Percentiles rank a stretch among this genome's conserved stretches.
Conservation (phyloP, 2,888 invertebrate genomes). For the Andrena fulva region DNA sequence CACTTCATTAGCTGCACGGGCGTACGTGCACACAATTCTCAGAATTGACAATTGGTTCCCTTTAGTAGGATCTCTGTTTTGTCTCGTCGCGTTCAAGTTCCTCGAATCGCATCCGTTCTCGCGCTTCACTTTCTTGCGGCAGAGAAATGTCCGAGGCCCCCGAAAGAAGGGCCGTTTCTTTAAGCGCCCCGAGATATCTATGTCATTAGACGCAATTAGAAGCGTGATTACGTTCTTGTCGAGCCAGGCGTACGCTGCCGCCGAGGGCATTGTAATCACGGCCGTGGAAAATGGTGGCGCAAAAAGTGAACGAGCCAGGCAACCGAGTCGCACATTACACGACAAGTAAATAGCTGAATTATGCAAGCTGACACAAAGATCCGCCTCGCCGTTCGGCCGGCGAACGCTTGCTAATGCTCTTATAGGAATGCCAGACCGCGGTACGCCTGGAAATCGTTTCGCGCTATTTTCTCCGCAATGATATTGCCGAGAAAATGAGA, state of each 20-base stretch:
- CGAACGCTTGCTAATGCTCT: constrained; percentile 54
- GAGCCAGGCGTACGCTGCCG: not conserved
- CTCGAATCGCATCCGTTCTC: not conserved
- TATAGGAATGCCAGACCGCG: constrained; percentile 55
- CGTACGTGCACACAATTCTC: not conserved
- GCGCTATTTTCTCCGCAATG: constrained; percentile 74
- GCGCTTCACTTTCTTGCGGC: not conserved
- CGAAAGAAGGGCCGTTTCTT: not conserved
- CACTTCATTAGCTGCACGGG: not conserved
- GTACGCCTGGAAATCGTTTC: constrained; percentile 63
- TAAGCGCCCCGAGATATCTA: not conserved
- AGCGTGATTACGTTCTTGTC: constrained; percentile 40
- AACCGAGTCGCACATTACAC: constrained; percentile 29
- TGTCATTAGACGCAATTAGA: constrained; percentile 36
- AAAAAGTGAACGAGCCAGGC: constrained; percentile 14
- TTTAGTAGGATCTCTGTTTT: not conserved
- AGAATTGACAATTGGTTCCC: constrained; percentile 9
- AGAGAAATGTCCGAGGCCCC: constrained; percentile 1
- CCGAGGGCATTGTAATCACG: constrained; percentile 22
- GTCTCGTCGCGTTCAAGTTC: not conserved
- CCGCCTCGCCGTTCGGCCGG: constrained; percentile 21
- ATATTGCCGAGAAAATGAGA: constrained; percentile 72
- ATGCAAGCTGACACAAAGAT: constrained; percentile 57
- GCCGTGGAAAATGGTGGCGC: constrained; percentile 31
- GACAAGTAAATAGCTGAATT: constrained; percentile 57